phyloP scores from a whole-genome alignment of 2,113 vertebrate species.

The Heloderma charlesbogerti region DNA sequence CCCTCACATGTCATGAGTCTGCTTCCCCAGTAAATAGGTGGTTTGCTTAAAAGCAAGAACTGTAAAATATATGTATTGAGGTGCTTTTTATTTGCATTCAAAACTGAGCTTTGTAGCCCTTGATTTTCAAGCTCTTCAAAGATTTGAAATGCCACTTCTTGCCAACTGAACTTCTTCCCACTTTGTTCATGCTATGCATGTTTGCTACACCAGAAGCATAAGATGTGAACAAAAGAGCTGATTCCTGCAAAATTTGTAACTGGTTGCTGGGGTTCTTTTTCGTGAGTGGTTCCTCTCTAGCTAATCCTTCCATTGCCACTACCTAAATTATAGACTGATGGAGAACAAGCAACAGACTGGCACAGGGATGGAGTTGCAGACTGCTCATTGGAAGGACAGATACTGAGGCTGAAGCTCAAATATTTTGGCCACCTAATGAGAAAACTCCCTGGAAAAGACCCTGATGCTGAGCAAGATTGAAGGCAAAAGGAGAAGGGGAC shows the following conservation, averaged over 20 bases:
- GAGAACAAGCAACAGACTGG: not conserved
- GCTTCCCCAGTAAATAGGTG: not conserved
- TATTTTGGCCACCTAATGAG: no score
- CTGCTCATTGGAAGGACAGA: no score
- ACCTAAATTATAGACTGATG: not conserved
- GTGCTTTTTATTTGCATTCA: not conserved
- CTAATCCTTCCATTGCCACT: not conserved
- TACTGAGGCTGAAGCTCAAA: no score
- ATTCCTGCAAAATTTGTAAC: not conserved
- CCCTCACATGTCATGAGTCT: not conserved
- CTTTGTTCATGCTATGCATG: not conserved
- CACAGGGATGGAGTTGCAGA: not conserved
- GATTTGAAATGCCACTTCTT: not conserved
- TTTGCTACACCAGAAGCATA: not conserved
- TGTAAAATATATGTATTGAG: not conserved
- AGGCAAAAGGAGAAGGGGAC: no score
- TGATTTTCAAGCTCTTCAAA: not conserved
- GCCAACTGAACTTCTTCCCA: not conserved
- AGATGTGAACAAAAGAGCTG: not conserved
- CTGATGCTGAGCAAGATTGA: no score
- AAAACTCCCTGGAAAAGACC: no score
- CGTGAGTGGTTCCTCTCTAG: not conserved
- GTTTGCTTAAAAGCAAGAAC: not conserved
- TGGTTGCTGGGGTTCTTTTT: not conserved
- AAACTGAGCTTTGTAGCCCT: not conserved